These are phyloP conservation scores for Epicauta chinensis DNA, from an alignment of 1,140 invertebrate species.

Conservation along the genomic window DNA sequence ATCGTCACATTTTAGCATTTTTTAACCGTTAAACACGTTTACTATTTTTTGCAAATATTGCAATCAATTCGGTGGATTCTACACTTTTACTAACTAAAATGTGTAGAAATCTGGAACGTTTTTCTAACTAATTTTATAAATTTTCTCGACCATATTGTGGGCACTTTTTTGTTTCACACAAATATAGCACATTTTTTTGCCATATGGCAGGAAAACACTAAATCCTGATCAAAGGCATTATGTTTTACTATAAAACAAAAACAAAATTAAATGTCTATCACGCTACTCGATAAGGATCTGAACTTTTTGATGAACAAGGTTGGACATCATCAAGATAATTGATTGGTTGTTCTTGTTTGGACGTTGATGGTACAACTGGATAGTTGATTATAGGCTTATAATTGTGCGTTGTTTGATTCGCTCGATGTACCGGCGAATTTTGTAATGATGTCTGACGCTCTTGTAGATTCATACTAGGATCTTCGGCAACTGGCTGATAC, in stretches of 20 bases:
- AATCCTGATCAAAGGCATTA: neutral
- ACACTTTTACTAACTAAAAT: neutral
- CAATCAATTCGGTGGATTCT: slow-evolving; percentile 2
- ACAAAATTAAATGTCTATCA: slow-evolving; percentile 28
- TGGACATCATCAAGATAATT: slow-evolving; percentile 41
- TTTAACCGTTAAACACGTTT: neutral
- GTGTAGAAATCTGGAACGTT: slow-evolving; percentile 7
- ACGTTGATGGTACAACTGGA: slow-evolving; percentile 34
- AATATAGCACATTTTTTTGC: neutral
- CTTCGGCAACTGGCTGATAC: slow-evolving; percentile 40
- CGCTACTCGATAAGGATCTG: slow-evolving; percentile 31
- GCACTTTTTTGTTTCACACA: neutral
- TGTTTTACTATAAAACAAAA: neutral
- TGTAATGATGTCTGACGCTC: slow-evolving; percentile 33
- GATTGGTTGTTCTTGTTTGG: slow-evolving; percentile 29
- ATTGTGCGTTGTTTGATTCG: slow-evolving; percentile 41
- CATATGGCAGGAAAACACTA: neutral
- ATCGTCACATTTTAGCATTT: no score
- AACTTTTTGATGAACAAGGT: slow-evolving; percentile 41
- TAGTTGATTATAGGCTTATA: slow-evolving; percentile 38
- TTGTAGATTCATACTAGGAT: slow-evolving; percentile 39
- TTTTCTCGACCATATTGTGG: neutral
- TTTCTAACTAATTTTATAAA: neutral
- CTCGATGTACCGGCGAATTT: slow-evolving; percentile 28
- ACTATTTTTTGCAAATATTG: slow-evolving; percentile 15